Evolutionary conservation across 2,113 vertebrate genomes (phyloP).

Genomic region (Phoxinus phoxinus): DNA sequence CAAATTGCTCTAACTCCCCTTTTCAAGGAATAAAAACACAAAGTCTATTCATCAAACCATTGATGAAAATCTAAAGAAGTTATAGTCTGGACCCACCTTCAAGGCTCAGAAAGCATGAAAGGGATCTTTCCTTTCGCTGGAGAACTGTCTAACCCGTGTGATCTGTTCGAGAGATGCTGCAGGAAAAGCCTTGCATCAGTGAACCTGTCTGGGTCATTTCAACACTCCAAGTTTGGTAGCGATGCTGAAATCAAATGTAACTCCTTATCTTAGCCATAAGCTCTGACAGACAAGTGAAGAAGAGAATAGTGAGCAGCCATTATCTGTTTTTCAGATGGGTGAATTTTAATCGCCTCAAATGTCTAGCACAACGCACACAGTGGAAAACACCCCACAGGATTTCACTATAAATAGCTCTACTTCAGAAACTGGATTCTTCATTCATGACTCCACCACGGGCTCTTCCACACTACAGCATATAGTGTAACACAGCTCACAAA

Average conservation of each 20-base stretch:
- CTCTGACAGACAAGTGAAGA: constrained; percentile 31
- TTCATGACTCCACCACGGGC: constrained; percentile 12
- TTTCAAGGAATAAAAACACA: neutral
- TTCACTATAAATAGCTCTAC: constrained; percentile 7
- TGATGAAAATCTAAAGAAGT: constrained; percentile 40
- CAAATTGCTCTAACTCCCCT: neutral
- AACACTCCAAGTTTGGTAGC: constrained; percentile 20
- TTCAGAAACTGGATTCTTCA: constrained; percentile 1
- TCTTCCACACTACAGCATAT: neutral
- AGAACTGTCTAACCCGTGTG: neutral
- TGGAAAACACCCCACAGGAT: constrained; percentile 6
- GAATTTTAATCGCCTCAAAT: constrained; percentile 26
- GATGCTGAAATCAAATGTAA: constrained; percentile 29
- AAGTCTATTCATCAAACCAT: neutral
- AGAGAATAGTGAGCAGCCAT: neutral
- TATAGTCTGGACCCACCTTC: constrained; percentile 63
- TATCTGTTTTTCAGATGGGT: constrained; percentile 31
- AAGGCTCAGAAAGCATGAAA: constrained; percentile 55
- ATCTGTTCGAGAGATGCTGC: constrained; percentile 27
- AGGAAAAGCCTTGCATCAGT: constrained; percentile 24
- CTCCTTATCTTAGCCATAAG: constrained; percentile 23
- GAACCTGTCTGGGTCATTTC: constrained; percentile 5
- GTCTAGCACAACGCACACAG: neutral
- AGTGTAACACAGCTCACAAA: neutral
- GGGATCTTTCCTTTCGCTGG: constrained; percentile 41